phyloP scores from a whole-genome alignment of 2,888 invertebrate genomes.

The Eutolmus rufibarbis region DNA sequence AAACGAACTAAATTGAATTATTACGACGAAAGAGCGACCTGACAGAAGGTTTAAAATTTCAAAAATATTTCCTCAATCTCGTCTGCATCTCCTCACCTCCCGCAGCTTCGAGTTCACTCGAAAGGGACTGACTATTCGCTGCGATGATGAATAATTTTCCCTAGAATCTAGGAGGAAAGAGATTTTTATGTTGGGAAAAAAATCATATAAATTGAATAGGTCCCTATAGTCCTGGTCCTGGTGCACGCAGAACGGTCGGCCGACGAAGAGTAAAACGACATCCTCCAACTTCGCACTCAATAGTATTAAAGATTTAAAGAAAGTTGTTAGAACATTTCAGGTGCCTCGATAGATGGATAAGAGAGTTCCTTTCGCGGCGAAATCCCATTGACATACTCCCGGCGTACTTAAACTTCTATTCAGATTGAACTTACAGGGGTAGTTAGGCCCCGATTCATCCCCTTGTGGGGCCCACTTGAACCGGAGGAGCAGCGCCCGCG shows the following conservation, averaged over 20 bases:
- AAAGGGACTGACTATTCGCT: not conserved
- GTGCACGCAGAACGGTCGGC: not conserved
- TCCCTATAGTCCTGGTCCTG: not conserved
- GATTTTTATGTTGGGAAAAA: not conserved
- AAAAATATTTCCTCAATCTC: not conserved
- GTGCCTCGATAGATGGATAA: not conserved
- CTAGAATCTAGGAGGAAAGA: not conserved
- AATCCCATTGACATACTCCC: constrained; percentile 27
- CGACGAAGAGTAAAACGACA: not conserved
- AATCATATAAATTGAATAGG: not conserved
- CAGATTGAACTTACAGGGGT: not conserved
- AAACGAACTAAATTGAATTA: not conserved
- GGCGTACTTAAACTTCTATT: not conserved
- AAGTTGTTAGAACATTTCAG: constrained; percentile 9
- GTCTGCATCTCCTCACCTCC: not conserved
- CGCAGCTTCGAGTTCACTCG: not conserved
- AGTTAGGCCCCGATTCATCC: not conserved
- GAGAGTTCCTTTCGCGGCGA: constrained; percentile 1
- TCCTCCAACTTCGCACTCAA: not conserved
- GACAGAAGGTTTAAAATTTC: not conserved
- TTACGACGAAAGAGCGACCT: not conserved
- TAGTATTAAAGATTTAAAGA: constrained; percentile 19
- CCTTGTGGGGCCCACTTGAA: not conserved
- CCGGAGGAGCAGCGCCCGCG: not conserved
- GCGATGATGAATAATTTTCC: not conserved